Evolutionary conservation across 1,140 invertebrate species (phyloP), one percentile per base, ranked within the genome.

Genomic region (Penaeus chinensis): DNA sequence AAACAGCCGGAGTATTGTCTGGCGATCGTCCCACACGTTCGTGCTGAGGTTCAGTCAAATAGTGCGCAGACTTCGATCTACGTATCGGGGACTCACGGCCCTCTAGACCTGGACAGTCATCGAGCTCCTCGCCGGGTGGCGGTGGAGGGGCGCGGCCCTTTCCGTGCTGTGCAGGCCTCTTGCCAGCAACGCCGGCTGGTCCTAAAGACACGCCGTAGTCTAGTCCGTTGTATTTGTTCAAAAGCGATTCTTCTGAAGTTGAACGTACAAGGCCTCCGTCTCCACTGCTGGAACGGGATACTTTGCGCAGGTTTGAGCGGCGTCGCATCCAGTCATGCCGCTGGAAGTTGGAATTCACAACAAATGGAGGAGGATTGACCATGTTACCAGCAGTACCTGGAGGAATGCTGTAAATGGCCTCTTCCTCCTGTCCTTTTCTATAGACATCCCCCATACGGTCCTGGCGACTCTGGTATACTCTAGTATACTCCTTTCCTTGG

Each of bases 301-400:
- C 90, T 62, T 92, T 92, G 54, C 92, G 92, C 91, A 92, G 90
- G 91, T 93, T 47, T 91, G 92, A 92, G 91, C 93, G 89, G 90
- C 93, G 90, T 80, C 92, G 62, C 92, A 94, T 92, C 94, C 94
- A 94, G 69, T 94, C 94, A 87, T 94, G 93, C 63, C 94, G 91
- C 90, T 94, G 93, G 90, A 94, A 94, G 89, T 94, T 94, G 4
- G 93, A 93, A 37, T 88, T 90, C 7, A 88, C 87, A 71, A 89
- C 85, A 84, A 89, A 88, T 10, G 88, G 87, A 80, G 85, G 84
- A n/a, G 86, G 80, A 71, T 87, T 87, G 22, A 87, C 66, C 54
- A 84, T 89, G 32, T 71, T 87, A 63, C 81, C 62, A 19, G 89
- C 47, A 42, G 66, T 80, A 65, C 66, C 69, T 71, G 83, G 54